Percentiles rank a stretch among this genome's conserved stretches.
These are phyloP conservation scores for Sebastolobus altivelis DNA, from an alignment of 2,797 vertebrate species.

Conservation along the genomic window DNA sequence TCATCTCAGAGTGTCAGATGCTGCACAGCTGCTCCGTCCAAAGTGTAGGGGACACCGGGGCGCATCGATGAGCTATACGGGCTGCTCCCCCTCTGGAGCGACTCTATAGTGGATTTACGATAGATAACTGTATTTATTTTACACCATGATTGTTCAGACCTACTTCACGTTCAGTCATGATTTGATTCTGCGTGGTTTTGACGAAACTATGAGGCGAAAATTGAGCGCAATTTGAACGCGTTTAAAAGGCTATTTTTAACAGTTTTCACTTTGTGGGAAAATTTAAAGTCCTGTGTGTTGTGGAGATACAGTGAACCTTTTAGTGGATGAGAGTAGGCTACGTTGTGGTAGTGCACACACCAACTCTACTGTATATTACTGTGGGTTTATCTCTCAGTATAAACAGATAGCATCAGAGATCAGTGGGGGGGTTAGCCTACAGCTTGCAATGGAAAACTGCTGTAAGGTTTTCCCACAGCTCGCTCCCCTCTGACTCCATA, in stretches of 20 bases:
- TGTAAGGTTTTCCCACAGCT: constrained; percentile 55
- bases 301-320: neutral
- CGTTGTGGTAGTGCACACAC: neutral
- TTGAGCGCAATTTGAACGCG: neutral
- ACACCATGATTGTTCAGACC: neutral
- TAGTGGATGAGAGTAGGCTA: neutral
- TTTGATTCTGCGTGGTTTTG: neutral
- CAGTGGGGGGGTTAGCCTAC: constrained; percentile 40
- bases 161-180: neutral
- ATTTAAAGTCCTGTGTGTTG: neutral
- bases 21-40: constrained; percentile 50
- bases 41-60: constrained; percentile 41
- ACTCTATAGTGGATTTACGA: constrained; percentile 10
- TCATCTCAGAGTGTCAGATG: constrained; percentile 32
- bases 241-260: neutral
- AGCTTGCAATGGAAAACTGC: constrained; percentile 58
- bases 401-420: constrained; percentile 23
- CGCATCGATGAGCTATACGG: constrained; percentile 25
- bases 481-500: constrained; percentile 27
- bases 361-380: neutral
- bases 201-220: neutral
- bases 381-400: constrained; percentile 21
- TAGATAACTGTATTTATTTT: neutral
- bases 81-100: constrained; percentile 1
- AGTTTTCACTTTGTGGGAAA: neutral